phyloP scores from a whole-genome alignment of 2,888 invertebrate genomes.

The Epistrophella euchroma region DNA sequence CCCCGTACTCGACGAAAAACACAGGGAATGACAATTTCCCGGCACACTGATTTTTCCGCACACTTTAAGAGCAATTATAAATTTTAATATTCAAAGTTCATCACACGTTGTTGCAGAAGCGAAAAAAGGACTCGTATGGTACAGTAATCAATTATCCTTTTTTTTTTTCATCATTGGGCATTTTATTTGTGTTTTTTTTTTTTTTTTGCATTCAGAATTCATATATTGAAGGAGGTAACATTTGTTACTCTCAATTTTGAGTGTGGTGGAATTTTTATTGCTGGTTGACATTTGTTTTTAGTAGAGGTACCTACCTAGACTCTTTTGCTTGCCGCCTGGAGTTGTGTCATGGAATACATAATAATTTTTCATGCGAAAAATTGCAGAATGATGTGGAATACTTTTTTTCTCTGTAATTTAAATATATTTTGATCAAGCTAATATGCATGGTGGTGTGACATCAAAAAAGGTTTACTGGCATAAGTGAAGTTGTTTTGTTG shows the following conservation, averaged over 20 bases:
- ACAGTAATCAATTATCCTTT: slow-evolving; percentile 75
- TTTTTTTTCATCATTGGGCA: slow-evolving; percentile 62
- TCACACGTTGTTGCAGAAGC: slow-evolving; percentile 72
- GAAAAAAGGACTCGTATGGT: slow-evolving; percentile 72
- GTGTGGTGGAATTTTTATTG: slow-evolving; percentile 74
- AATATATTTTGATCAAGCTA: slow-evolving; percentile 60
- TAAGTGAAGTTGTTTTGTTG: slow-evolving; percentile 72
- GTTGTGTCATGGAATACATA: slow-evolving; percentile 73
- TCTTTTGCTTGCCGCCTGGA: slow-evolving; percentile 6
- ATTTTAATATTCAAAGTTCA: slow-evolving; percentile 76
- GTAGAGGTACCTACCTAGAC: slow-evolving; percentile 20
- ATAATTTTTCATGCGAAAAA: slow-evolving; percentile 76
- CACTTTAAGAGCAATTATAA: slow-evolving; percentile 76
- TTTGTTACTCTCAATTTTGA: slow-evolving; percentile 69
- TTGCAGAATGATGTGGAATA: slow-evolving; percentile 47
- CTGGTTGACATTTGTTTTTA: slow-evolving; percentile 74
- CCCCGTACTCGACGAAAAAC: background rate
- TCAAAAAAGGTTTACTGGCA: slow-evolving; percentile 65
- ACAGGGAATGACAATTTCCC: slow-evolving; percentile 72
- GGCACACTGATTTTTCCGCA: slow-evolving; percentile 75
- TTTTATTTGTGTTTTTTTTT: slow-evolving; percentile 40
- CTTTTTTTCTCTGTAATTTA: slow-evolving; percentile 48
- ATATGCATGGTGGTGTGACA: slow-evolving; percentile 66
- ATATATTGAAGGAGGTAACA: slow-evolving; percentile 56
- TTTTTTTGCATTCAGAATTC: slow-evolving; percentile 21